Evolutionary conservation across 2,113 vertebrate genomes (phyloP).

Genomic region (Campylomormyrus numenius): DNA sequence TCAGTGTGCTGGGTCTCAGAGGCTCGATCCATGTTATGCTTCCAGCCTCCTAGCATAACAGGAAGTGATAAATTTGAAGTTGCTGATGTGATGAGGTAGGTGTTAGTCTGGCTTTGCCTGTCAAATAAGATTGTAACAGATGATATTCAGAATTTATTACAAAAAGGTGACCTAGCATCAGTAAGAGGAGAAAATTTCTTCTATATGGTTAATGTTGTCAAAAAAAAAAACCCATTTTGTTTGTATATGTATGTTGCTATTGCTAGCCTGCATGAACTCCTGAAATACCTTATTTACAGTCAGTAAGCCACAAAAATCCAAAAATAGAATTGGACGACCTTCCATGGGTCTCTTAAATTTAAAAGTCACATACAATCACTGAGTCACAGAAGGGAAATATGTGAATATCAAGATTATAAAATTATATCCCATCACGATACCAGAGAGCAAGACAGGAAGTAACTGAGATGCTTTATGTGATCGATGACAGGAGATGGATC

Average conservation of each 20-base stretch:
- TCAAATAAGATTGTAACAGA: neutral
- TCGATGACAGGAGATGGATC: neutral
- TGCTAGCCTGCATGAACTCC: neutral
- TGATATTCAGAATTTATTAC: neutral
- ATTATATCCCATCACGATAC: neutral
- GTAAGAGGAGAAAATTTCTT: neutral
- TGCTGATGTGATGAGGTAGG: neutral
- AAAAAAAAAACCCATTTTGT: neutral
- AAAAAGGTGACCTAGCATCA: neutral
- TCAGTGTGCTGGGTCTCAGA: neutral
- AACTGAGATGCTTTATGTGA: neutral
- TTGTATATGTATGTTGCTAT: neutral
- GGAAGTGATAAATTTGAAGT: neutral
- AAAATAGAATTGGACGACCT: neutral
- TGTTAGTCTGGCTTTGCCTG: neutral
- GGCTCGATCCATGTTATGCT: neutral
- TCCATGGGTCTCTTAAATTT: neutral
- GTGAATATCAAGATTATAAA: neutral
- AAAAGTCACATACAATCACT: neutral
- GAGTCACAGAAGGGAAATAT: neutral
- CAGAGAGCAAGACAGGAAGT: neutral
- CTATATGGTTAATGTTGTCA: neutral
- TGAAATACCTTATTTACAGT: neutral
- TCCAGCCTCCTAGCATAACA: neutral
- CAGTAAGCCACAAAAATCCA: neutral